A percentile compares a stretch with the other conserved stretches of the same genome.
Evolutionary conservation across 2,888 invertebrate species (phyloP).

Genomic region (Tenthredo distinguenda): DNA sequence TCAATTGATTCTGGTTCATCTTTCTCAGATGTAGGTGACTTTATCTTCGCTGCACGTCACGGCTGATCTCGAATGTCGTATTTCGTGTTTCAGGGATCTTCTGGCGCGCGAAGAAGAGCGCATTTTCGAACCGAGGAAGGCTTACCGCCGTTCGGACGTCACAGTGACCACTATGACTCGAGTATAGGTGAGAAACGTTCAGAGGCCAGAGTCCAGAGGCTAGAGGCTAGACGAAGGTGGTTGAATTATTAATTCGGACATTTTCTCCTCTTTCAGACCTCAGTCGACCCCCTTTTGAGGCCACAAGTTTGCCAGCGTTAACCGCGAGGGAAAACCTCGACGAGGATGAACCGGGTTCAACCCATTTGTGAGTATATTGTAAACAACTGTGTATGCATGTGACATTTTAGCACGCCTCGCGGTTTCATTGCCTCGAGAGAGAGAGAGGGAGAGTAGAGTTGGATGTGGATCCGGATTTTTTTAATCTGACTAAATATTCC

Average conservation of each 20-base stretch:
- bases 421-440: neutral
- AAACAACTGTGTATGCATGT: neutral
- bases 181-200: constrained; percentile 66
- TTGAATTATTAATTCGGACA: constrained; percentile 18
- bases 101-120: constrained; percentile 64
- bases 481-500: neutral
- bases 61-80: neutral
- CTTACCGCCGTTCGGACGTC: constrained; percentile 65
- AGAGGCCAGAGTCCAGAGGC: neutral
- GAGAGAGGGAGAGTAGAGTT: neutral
- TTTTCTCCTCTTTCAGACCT: constrained; percentile 64
- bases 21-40: neutral
- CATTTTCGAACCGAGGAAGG: constrained; percentile 59
- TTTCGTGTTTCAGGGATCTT: constrained; percentile 62
- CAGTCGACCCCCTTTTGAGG: constrained; percentile 70
- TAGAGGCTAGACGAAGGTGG: neutral
- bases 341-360: constrained; percentile 62
- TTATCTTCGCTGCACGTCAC: neutral
- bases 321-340: constrained; percentile 64
- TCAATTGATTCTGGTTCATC: neutral
- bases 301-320: constrained; percentile 70
- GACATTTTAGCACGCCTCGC: neutral
- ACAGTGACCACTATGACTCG: constrained; percentile 72
- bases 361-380: constrained; percentile 62
- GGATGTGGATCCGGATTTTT: neutral